Evolutionary conservation across 2,113 vertebrate genomes (phyloP).

Genomic region (Aspiorhynchus laticeps): DNA sequence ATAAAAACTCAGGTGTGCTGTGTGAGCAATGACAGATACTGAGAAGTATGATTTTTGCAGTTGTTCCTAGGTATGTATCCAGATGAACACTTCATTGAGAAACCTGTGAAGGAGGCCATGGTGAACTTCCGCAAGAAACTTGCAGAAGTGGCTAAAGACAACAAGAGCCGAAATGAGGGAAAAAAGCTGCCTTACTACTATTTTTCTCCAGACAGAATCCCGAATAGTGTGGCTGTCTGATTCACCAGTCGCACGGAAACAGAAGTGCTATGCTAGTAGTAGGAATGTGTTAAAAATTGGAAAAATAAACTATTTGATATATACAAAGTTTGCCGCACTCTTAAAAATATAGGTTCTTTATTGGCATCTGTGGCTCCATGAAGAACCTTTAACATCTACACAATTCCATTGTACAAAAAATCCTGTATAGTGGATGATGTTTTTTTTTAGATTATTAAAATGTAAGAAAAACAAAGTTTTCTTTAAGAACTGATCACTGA

Average conservation of each 20-base stretch:
- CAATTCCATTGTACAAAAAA: too few species aligned
- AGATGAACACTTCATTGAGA: constrained; percentile 93
- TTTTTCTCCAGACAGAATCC: constrained; percentile 91
- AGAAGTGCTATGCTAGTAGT: neutral
- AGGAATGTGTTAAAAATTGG: neutral
- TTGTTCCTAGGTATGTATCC: constrained; percentile 93
- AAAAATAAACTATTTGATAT: neutral
- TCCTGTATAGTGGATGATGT: too few species aligned
- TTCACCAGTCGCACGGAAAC: neutral
- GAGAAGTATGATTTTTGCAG: constrained; percentile 57
- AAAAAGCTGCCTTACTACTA: constrained; percentile 96
- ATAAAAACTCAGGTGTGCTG: neutral
- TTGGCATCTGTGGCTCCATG: too few species aligned
- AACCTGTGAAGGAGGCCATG: constrained; percentile 86
- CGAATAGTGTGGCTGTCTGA: constrained; percentile 95
- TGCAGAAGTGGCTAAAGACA: constrained; percentile 75
- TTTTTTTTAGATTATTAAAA: too few species aligned
- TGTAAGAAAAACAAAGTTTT: too few species aligned
- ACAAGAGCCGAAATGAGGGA: constrained; percentile 86
- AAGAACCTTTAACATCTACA: too few species aligned
- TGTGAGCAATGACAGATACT: neutral
- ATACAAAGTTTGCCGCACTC: neutral
- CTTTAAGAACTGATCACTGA: too few species aligned
- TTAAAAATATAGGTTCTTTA: too few species aligned
- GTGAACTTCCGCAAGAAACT: constrained; percentile 83